These are phyloP conservation scores for Sinella curviseta DNA, from an alignment of 1,140 invertebrate species.

Conservation along the genomic window DNA sequence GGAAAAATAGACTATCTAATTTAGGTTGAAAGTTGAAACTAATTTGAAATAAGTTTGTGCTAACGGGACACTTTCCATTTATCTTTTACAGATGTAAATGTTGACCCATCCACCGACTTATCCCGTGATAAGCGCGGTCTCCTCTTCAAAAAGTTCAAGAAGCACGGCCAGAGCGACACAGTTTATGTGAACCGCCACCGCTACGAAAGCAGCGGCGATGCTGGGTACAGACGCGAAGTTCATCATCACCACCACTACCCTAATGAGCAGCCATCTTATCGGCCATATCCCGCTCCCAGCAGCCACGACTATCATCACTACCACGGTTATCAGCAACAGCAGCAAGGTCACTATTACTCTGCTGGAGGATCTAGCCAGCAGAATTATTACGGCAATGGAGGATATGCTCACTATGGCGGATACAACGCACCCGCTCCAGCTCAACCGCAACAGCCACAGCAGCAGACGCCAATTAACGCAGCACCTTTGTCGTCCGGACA, in stretches of 20 bases:
- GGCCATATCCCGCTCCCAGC: background rate
- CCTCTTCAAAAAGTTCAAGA: background rate
- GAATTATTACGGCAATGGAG: background rate
- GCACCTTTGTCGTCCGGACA: background rate
- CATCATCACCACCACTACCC: constrained; percentile 2
- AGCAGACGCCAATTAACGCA: background rate
- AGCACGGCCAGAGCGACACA: background rate
- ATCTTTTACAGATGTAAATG: background rate
- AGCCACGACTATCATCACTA: background rate
- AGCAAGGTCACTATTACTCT: background rate
- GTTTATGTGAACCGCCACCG: background rate
- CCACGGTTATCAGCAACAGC: background rate
- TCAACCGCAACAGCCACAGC: background rate
- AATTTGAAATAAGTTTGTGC: too few relatives aligned
- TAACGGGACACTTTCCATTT: background rate
- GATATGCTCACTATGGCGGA: background rate
- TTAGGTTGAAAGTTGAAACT: too few relatives aligned
- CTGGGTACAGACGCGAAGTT: background rate
- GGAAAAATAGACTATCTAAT: background rate
- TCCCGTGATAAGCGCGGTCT: background rate
- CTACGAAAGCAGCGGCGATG: background rate
- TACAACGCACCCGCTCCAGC: background rate
- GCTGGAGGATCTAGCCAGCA: background rate
- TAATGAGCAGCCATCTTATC: background rate
- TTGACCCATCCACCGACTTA: background rate